Conservation (phyloP, 2,888 invertebrate species). For the Allophyes oxyacanthae region DNA sequence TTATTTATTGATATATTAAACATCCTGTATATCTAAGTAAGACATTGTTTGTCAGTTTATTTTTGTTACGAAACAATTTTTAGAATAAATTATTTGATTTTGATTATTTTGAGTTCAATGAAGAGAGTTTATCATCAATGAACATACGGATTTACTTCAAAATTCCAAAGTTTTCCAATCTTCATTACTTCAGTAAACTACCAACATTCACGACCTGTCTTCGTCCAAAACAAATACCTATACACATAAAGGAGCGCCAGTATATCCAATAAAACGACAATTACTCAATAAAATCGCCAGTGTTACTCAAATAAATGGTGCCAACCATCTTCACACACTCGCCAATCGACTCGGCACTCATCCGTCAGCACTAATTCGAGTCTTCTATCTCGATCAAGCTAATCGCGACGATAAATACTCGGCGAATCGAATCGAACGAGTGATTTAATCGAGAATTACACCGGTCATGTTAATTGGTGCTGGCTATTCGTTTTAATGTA, state of each 20-base stretch:
- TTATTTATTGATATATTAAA: too few relatives aligned
- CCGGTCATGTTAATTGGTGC: constrained; percentile 56
- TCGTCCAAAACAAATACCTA: neutral
- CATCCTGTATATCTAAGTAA: too few relatives aligned
- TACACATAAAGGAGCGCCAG: constrained; percentile 14
- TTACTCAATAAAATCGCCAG: constrained; percentile 52
- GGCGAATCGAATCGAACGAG: constrained; percentile 68
- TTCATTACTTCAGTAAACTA: neutral
- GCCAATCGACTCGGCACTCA: constrained; percentile 62
- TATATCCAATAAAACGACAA: constrained; percentile 45
- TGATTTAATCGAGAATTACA: constrained; percentile 65
- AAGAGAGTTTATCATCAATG: too few relatives aligned
- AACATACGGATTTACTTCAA: too few relatives aligned
- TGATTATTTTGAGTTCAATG: too few relatives aligned
- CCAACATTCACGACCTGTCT: constrained; percentile 16
- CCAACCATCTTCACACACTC: constrained; percentile 55
- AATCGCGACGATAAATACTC: constrained; percentile 79
- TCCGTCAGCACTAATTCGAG: constrained; percentile 77
- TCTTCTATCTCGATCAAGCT: constrained; percentile 78
- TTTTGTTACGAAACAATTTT: too few relatives aligned
- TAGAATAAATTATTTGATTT: too few relatives aligned
- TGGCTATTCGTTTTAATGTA: constrained; percentile 49
- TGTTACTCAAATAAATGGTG: constrained; percentile 50
- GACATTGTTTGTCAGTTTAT: too few relatives aligned
- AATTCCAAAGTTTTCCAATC: neutral